Percentiles rank a stretch among this genome's conserved stretches.
Evolutionary conservation across 2,888 invertebrate species (phyloP).

Genomic region (Kryphioiulus occultus): DNA sequence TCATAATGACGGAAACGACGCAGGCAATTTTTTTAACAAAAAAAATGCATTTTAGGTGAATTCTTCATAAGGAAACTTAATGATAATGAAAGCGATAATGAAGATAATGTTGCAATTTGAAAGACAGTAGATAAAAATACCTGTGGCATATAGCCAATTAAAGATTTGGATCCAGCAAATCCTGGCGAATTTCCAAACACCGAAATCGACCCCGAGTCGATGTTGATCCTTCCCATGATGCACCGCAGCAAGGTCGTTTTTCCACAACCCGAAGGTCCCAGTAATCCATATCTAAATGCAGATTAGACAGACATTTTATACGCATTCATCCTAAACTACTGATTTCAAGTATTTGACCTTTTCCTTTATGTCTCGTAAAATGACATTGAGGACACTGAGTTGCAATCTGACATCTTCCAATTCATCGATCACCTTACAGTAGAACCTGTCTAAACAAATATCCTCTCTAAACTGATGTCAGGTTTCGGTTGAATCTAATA

Average conservation of each 20-base stretch:
- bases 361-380: too few relatives aligned
- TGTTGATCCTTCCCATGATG: constrained; percentile 84
- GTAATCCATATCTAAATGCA: not conserved
- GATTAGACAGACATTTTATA: not conserved
- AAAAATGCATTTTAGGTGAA: too few relatives aligned
- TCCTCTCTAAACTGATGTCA: too few relatives aligned
- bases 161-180: constrained; percentile 85
- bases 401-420: not conserved
- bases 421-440: too few relatives aligned
- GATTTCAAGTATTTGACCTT: not conserved
- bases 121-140: constrained; percentile 58
- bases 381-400: not conserved
- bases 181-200: constrained; percentile 91
- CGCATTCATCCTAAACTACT: not conserved
- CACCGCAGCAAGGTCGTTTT: constrained; percentile 88
- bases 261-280: not conserved
- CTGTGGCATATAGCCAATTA: constrained; percentile 98
- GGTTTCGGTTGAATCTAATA: too few relatives aligned
- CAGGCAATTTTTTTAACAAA: too few relatives aligned
- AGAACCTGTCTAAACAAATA: too few relatives aligned
- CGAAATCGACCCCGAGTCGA: constrained; percentile 87
- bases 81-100: too few relatives aligned
- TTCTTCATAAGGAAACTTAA: too few relatives aligned
- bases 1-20: too few relatives aligned
- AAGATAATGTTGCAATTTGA: too few relatives aligned